phyloP scores from a whole-genome alignment of 2,113 vertebrate species.

The Oncorhynchus tshawytscha region DNA sequence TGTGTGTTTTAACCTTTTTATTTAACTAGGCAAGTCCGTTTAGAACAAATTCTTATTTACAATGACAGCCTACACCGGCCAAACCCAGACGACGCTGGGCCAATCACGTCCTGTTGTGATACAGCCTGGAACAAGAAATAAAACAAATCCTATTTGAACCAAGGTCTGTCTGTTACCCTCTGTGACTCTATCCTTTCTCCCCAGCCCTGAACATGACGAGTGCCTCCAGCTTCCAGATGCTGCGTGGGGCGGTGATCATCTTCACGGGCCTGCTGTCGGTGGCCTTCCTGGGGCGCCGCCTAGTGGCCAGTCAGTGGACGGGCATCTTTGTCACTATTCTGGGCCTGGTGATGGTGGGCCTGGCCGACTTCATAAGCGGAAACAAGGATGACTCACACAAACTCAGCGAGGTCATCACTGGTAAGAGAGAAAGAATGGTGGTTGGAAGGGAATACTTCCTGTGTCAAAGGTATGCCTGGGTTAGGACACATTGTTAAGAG shows the following conservation, averaged over 20 bases:
- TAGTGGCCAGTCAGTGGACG: constrained; percentile 83
- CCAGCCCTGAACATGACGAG: constrained; percentile 93
- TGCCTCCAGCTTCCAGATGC: constrained; percentile 97
- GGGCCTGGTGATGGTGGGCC: constrained; percentile 87
- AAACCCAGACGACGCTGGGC: too few relatives aligned
- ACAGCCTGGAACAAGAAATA: too few relatives aligned
- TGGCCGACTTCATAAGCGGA: constrained; percentile 80
- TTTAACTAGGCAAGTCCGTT: too few relatives aligned
- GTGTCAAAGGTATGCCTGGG: neutral
- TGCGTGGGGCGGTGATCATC: constrained; percentile 88
- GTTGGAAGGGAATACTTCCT: neutral
- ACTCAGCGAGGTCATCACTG: constrained; percentile 87
- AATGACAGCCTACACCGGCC: too few relatives aligned
- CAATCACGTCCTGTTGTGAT: too few relatives aligned
- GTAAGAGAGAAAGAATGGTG: constrained; percentile 52
- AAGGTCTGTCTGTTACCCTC: too few relatives aligned
- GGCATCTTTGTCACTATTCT: constrained; percentile 88
- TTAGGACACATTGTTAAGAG: too few relatives aligned
- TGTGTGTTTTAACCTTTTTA: too few relatives aligned
- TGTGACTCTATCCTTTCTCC: neutral
- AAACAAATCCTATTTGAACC: too few relatives aligned
- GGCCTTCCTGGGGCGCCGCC: constrained; percentile 83
- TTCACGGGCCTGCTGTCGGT: constrained; percentile 92
- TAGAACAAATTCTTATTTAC: too few relatives aligned
- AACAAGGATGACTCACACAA: constrained; percentile 62